Evolutionary conservation across 2,113 vertebrate genomes (phyloP).

Genomic region (Lonchura striata): DNA sequence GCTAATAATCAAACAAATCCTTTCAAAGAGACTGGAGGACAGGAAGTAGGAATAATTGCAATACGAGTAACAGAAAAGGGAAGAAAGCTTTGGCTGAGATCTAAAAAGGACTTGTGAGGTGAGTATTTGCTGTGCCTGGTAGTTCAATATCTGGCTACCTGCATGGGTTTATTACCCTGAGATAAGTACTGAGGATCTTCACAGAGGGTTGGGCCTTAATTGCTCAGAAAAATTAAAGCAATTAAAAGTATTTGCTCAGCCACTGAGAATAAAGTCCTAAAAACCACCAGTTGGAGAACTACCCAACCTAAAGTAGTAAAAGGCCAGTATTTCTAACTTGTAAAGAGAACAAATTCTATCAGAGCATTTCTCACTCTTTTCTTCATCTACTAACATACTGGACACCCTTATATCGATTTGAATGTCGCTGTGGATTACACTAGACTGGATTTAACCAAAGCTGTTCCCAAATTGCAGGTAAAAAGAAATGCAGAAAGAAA

Average conservation of each 20-base stretch:
- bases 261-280: background rate
- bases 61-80: background rate
- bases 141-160: background rate
- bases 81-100: background rate
- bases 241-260: background rate
- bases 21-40: background rate
- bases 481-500: background rate
- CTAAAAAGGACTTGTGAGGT: background rate
- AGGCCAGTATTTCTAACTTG: background rate
- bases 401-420: background rate
- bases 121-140: background rate
- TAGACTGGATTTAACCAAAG: background rate
- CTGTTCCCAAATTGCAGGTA: background rate
- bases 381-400: background rate
- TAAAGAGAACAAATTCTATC: background rate
- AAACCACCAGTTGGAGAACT: background rate
- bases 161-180: background rate
- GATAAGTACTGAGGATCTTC: background rate
- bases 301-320: background rate
- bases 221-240: conserved; percentile 3
- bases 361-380: background rate
- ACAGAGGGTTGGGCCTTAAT: background rate
- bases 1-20: background rate
- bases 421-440: rapidly evolving
- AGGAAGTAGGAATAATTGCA: background rate